A percentile compares a stretch with the other conserved stretches of the same genome.
Conservation (phyloP, 2,888 invertebrate species). For the Thelaira solivaga region DNA sequence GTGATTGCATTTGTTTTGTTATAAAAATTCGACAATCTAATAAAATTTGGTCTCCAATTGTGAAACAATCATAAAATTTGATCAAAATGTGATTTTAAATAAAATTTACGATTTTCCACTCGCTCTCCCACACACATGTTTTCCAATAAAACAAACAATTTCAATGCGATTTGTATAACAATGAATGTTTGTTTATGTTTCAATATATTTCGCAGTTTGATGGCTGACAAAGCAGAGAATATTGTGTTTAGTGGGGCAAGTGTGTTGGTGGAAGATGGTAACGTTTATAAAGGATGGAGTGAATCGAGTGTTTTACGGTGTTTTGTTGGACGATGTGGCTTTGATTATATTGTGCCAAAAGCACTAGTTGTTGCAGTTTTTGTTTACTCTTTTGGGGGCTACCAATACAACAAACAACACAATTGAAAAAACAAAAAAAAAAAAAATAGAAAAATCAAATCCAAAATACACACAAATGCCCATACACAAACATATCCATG, state of each 20-base stretch:
- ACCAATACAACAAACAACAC: constrained; percentile 42
- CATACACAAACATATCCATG: neutral
- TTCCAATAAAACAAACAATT: constrained; percentile 30
- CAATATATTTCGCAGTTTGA: constrained; percentile 36
- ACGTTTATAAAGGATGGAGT: constrained; percentile 52
- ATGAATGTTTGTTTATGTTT: constrained; percentile 46
- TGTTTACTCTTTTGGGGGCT: constrained; percentile 60
- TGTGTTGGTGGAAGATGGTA: neutral
- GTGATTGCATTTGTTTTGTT: constrained; percentile 20
- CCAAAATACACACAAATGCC: constrained; percentile 7
- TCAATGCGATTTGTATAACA: constrained; percentile 37
- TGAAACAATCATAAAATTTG: constrained; percentile 62
- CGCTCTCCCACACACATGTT: neutral
- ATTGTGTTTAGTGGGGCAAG: neutral
- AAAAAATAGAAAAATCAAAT: constrained; percentile 29
- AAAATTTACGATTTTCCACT: constrained; percentile 32
- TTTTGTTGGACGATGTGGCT: constrained; percentile 61
- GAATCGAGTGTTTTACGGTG: constrained; percentile 43
- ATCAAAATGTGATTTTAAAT: constrained; percentile 53
- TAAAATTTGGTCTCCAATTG: constrained; percentile 62
- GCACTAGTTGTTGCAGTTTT: constrained; percentile 42
- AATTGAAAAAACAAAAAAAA: constrained; percentile 36
- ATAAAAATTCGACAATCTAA: constrained; percentile 59
- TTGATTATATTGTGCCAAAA: constrained; percentile 62
- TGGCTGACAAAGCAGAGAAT: constrained; percentile 14